A percentile compares a stretch with the other conserved stretches of the same genome.
These are phyloP conservation scores for Malurus elegans DNA, from an alignment of 2,113 vertebrate species.

Conservation along the genomic window DNA sequence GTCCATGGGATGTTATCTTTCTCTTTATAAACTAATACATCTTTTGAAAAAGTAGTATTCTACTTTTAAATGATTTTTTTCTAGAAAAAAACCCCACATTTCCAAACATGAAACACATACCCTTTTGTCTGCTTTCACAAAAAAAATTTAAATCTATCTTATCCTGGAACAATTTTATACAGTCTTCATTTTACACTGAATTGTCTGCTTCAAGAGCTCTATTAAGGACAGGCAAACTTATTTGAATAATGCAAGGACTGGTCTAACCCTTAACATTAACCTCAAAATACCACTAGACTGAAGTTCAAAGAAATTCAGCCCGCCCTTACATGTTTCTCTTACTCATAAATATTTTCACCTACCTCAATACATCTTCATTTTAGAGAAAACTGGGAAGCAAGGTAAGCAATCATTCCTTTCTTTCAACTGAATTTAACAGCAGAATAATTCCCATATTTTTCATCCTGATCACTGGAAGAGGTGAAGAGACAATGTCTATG, in stretches of 20 bases:
- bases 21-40: constrained; percentile 15
- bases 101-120: not conserved
- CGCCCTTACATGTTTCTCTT: not conserved
- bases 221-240: not conserved
- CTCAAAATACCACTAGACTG: not conserved
- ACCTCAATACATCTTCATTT: not conserved
- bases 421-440: not conserved
- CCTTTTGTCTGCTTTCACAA: not conserved
- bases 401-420: not conserved
- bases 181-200: not conserved
- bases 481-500: not conserved
- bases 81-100: not conserved
- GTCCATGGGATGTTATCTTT: not conserved
- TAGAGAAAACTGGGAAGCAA: not conserved
- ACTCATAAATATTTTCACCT: not conserved
- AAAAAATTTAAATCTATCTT: not conserved
- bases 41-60: not conserved
- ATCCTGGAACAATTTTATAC: not conserved
- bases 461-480: not conserved
- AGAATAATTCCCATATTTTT: not conserved
- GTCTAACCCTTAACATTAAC: not conserved
- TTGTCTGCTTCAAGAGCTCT: not conserved
- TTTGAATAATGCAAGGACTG: not conserved
- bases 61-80: constrained; percentile 13
- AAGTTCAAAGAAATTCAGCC: not conserved